phyloP scores from a whole-genome alignment of 1,140 invertebrate species.

The Brachionus plicatilis region DNA sequence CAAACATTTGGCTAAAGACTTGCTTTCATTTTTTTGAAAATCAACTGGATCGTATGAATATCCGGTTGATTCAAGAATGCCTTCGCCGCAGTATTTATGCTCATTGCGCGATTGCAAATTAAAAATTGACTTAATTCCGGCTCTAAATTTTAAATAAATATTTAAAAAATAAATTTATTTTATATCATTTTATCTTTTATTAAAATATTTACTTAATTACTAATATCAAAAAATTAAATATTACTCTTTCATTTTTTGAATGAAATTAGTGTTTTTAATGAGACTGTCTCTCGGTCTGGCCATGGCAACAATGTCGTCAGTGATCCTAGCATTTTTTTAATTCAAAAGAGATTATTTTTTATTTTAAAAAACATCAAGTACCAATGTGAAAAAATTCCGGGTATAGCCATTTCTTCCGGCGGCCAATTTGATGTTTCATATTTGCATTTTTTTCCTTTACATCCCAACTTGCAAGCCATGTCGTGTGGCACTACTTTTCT shows the following conservation, averaged over 20 bases:
- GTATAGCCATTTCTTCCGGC: conserved; percentile 66
- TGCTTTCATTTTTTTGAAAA: conserved; percentile 78
- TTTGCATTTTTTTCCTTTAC: conserved; percentile 72
- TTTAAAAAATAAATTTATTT: not conserved
- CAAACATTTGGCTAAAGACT: conserved; percentile 45
- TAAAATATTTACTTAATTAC: not conserved
- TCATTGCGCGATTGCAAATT: conserved; percentile 78
- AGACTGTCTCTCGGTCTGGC: conserved; percentile 61
- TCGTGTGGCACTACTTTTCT: conserved; percentile 16
- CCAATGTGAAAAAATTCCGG: conserved; percentile 76
- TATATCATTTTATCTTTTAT: not conserved
- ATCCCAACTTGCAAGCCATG: conserved; percentile 47
- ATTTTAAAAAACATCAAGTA: conserved; percentile 51
- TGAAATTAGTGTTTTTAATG: not conserved
- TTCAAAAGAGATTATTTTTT: too few species aligned
- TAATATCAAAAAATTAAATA: not conserved
- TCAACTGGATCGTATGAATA: conserved; percentile 71
- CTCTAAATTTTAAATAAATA: conserved; percentile 55
- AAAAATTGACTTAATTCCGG: conserved; percentile 73
- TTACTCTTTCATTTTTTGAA: conserved; percentile 24
- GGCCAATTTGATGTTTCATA: conserved; percentile 70
- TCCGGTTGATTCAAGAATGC: conserved; percentile 63
- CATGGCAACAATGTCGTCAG: conserved; percentile 78
- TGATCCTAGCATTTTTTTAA: conserved; percentile 63
- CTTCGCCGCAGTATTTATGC: conserved; percentile 71